Base-by-base conservation (phyloP, 1,140 invertebrate species). In the Mizuhopecten yessoensis region DNA sequence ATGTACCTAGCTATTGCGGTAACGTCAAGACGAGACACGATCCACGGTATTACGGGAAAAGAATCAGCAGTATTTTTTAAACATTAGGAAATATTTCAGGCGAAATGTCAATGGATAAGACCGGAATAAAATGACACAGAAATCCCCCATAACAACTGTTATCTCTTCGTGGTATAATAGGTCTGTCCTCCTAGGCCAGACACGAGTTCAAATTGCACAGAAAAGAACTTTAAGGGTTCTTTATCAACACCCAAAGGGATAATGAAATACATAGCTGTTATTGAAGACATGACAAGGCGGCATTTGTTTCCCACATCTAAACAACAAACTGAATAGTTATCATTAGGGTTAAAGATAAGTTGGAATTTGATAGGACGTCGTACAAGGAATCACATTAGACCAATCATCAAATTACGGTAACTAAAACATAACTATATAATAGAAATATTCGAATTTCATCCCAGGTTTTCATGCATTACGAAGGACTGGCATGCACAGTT, bases 261-360 rank as follows among this genome's bases (percentile, higher is more conserved):
- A n/a, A n/a, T 75, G 57, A 75, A 75, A 75, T 75, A 75, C n/a
- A 75, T 75, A 75, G 3, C 57, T 75, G 57, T 75, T 75, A 75
- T 75, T 75, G 57, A 75, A 75, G 57, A 75, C n/a, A 9, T 75
- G 57, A 29, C 57, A 75, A 29, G 57, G 1, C 5, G 9, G 57
- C 29, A 29, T 75, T n/a, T 75, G 11, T 75, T 75, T 75, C 57
- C 57, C 17, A 75, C 57, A 29, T 75, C 57, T 75, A 75, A 75
- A 75, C 57, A 75, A 75, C 23, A 29, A 29, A n/a, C 29, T 75
- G 57, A 75, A 75, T 75, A 75, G 57, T 75, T 75, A 75, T 75
- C 57, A 75, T 75, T 75, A n/a, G n/a, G 57, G 57, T 75, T 75
- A 75, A 29, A 75, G 57, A 75, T 75, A 75, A 75, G 57, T 75